Base-by-base conservation (phyloP, 2,797 vertebrate genomes). In the Alectoris magna region DNA sequence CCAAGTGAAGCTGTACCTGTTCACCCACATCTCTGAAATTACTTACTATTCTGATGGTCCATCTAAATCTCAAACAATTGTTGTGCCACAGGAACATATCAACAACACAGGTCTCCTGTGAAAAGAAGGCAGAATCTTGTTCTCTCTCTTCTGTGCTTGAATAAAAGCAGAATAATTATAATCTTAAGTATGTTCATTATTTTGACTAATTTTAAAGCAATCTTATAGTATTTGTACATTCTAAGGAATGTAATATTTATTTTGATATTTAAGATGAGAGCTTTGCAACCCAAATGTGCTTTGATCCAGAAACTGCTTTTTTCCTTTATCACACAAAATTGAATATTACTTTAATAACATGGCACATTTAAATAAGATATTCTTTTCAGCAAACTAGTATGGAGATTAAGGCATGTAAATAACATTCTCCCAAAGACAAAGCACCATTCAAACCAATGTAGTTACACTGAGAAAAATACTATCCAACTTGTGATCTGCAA, bases 281-380 rank as follows among this genome's bases (percentile, higher is more conserved):
- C 5, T 81, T 88, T 88, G 48, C 68, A 90, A 68, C 55, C 59
- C 69, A 69, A 85, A 69, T 76, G 29, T 88, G 48, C 62, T 79
- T 34, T 93, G 80, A 94, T 93, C 71, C 90, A 88, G 71, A 95
- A 87, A 38, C 22, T 87, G 38, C 69, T 88, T 27, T 91, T 94
- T 87, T 34, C 44, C 9, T 56, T 76, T 90, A 26, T 92, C 75
- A 69, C 9, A 70, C 14, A 53, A 80, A 94, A 90, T 84, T 96
- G 53, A 44, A 88, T 77, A 93, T 68, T 82, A 58, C 39, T 82
- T 82, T 87, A 17, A 44, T 82, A 87, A 93, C 80, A 71, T 5
- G 4, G 26, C 4, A 91, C 31, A 84, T 74, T 84, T 69, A 26
- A 94, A 69, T 60, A 76, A 60, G 66, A 91, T 74, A 81, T 93